Conservation (phyloP, 1,140 invertebrate genomes). For the Drosophila teissieri region DNA sequence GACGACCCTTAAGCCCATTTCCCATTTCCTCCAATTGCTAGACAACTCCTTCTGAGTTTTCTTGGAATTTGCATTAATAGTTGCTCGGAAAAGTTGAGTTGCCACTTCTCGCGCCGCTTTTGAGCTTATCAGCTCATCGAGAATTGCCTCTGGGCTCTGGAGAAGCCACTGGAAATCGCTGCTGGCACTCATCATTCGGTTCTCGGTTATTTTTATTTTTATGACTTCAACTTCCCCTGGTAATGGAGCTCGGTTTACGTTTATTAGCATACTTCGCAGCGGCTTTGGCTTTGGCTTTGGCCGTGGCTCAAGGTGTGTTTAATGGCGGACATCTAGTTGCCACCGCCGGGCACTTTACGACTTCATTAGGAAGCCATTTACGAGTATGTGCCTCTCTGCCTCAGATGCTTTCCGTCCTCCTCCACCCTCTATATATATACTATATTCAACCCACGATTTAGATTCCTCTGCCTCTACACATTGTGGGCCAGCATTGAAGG, state of each 20-base stretch:
- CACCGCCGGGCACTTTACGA: constrained; percentile 66
- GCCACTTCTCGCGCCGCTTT: constrained; percentile 31
- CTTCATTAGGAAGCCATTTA: constrained; percentile 76
- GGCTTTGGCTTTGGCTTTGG: constrained; percentile 42
- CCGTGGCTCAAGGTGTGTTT: constrained; percentile 67
- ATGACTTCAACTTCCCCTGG: constrained; percentile 60
- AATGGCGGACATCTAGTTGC: constrained; percentile 73
- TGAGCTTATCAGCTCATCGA: constrained; percentile 43
- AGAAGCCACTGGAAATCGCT: constrained; percentile 15
- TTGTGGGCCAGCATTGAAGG: constrained; percentile 47
- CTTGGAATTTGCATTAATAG: constrained; percentile 28
- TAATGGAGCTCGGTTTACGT: constrained; percentile 73
- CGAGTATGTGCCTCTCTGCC: constrained; percentile 51
- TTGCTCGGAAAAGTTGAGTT: constrained; percentile 9
- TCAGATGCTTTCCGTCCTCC: constrained; percentile 15
- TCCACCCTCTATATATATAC: neutral
- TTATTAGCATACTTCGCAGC: constrained; percentile 78
- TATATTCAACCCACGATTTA: constrained; percentile 7
- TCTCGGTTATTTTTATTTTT: constrained; percentile 61
- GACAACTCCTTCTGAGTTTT: neutral
- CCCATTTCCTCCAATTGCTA: neutral
- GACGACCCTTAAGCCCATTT: neutral
- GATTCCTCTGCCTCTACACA: neutral
- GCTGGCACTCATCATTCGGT: constrained; percentile 34
- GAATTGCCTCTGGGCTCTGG: constrained; percentile 16